Conservation (phyloP, 2,888 invertebrate genomes). For the Thera obeliscata region DNA sequence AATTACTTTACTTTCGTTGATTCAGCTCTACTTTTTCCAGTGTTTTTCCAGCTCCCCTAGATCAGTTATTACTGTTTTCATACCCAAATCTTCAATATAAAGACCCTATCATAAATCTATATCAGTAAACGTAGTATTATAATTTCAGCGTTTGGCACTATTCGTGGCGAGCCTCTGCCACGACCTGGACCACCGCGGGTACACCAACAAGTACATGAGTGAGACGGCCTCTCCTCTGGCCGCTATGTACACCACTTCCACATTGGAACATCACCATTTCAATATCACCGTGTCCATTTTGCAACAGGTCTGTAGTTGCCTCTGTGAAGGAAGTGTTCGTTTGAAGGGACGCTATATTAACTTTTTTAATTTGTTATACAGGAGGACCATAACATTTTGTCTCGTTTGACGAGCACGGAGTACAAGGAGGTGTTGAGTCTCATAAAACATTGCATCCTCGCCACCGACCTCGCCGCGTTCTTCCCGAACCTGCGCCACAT, state of each 20-base stretch:
- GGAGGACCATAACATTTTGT: constrained; percentile 94
- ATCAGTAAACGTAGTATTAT: neutral
- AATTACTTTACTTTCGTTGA: too few relatives aligned
- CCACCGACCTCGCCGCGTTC: constrained; percentile 92
- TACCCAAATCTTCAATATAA: neutral
- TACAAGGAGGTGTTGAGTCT: constrained; percentile 91
- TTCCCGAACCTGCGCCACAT: constrained; percentile 88
- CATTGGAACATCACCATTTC: constrained; percentile 95
- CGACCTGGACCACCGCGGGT: constrained; percentile 93
- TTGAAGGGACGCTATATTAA: too few relatives aligned
- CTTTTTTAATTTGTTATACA: constrained; percentile 62
- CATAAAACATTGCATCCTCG: constrained; percentile 92
- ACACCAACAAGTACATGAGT: constrained; percentile 94
- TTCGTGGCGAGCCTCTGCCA: constrained; percentile 93
- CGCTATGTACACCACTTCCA: constrained; percentile 93
- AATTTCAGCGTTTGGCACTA: constrained; percentile 88
- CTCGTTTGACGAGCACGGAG: constrained; percentile 87
- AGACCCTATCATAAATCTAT: neutral
- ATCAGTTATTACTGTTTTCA: neutral
- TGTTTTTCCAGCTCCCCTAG: too few relatives aligned
- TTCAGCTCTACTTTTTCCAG: too few relatives aligned
- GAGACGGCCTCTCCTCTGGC: constrained; percentile 93
- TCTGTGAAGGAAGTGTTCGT: neutral
- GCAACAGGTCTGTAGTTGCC: constrained; percentile 84
- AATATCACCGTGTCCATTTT: constrained; percentile 94